phyloP scores from a whole-genome alignment of 2,888 invertebrate genomes.

The Catocala fraxini region DNA sequence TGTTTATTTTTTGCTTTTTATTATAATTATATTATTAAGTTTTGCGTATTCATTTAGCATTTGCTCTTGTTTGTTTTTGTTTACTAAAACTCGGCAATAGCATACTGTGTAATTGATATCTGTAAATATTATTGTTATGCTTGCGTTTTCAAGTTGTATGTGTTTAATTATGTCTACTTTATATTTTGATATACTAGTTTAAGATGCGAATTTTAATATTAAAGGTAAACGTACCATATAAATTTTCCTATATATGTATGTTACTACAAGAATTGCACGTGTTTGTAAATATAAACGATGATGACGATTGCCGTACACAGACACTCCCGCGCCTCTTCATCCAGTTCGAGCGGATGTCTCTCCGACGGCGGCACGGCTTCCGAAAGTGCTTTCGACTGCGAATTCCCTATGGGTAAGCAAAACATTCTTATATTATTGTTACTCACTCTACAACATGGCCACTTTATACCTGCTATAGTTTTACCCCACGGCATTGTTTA shows the following conservation, averaged over 20 bases:
- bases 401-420: slow-evolving; percentile 90
- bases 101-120: background rate
- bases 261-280: background rate
- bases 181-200: background rate
- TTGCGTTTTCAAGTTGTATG: slow-evolving; percentile 1
- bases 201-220: slow-evolving; percentile 1
- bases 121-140: slow-evolving; percentile 2
- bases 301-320: slow-evolving; percentile 62
- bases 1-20: background rate
- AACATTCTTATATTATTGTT: background rate
- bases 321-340: slow-evolving; percentile 93
- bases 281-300: slow-evolving; percentile 18
- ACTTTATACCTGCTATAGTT: too few relatives aligned
- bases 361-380: slow-evolving; percentile 92
- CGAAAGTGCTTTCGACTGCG: slow-evolving; percentile 92
- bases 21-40: background rate
- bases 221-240: background rate
- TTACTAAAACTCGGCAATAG: background rate
- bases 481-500: too few relatives aligned
- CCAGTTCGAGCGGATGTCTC: slow-evolving; percentile 95
- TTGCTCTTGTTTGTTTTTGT: background rate
- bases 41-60: background rate
- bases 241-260: background rate
- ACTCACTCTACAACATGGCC: too few relatives aligned
- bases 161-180: background rate